These are phyloP conservation scores for Chrysoperla carnea DNA, from an alignment of 1,140 invertebrate genomes.

Conservation along the genomic window DNA sequence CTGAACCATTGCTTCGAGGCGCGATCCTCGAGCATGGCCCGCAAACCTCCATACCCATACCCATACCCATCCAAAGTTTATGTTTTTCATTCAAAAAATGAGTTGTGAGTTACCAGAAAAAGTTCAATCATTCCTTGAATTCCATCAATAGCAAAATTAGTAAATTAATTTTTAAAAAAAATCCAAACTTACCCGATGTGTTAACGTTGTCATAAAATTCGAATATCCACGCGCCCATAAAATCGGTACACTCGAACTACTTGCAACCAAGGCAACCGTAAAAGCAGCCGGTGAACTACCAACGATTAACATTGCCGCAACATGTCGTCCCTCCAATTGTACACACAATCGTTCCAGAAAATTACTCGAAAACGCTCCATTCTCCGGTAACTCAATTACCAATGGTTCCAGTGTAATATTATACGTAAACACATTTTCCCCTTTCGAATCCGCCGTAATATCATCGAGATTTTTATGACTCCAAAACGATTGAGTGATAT, in stretches of 20 bases:
- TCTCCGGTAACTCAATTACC: conserved; percentile 19
- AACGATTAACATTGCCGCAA: conserved; percentile 20
- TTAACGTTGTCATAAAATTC: conserved; percentile 11
- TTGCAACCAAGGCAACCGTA: conserved; percentile 20
- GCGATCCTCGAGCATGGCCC: too few relatives aligned
- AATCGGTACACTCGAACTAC: conserved; percentile 20
- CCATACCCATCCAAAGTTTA: too few relatives aligned
- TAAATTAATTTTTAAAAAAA: not conserved
- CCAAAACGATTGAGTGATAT: conserved; percentile 18
- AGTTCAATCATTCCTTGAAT: too few relatives aligned
- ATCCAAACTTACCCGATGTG: conserved; percentile 15
- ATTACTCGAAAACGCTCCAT: conserved; percentile 20
- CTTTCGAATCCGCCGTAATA: not conserved
- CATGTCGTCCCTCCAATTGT: conserved; percentile 19
- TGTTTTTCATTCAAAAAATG: too few relatives aligned
- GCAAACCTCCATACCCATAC: too few relatives aligned
- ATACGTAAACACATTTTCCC: conserved; percentile 8
- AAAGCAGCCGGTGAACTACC: conserved; percentile 22
- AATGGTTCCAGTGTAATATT: conserved; percentile 19
- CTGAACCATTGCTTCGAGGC: too few relatives aligned
- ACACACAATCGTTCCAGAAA: conserved; percentile 19
- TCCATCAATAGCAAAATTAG: too few relatives aligned
- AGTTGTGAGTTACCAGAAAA: too few relatives aligned
- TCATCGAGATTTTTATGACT: conserved; percentile 2
- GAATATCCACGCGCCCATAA: conserved; percentile 19